Conservation (phyloP, 2,797 vertebrate species). For the Enteromius anoplus region DNA sequence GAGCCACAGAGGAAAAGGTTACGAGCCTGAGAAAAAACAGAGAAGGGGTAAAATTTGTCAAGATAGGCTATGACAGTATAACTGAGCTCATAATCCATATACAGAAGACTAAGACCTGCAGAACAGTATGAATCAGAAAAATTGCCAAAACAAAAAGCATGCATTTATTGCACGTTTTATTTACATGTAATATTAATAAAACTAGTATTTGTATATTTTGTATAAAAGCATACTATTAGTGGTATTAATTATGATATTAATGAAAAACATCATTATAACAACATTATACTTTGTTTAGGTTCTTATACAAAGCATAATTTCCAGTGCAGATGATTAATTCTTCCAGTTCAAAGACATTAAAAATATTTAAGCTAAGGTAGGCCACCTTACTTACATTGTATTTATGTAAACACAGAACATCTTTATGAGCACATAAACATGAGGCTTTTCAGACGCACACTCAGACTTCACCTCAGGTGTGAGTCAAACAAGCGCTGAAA, state of each 20-base stretch:
- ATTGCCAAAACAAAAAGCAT: background rate
- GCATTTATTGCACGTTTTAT: background rate
- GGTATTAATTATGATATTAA: background rate
- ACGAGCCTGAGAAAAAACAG: constrained; percentile 30
- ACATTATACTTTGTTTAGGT: background rate
- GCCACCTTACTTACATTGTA: background rate
- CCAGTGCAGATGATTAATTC: background rate
- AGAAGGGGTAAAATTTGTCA: constrained; percentile 34
- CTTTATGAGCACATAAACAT: background rate
- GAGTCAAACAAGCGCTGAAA: too few species aligned
- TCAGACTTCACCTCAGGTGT: background rate
- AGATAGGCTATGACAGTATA: constrained; percentile 9
- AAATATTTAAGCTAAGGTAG: background rate
- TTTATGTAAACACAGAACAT: background rate
- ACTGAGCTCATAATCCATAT: constrained; percentile 33
- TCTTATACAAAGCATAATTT: background rate
- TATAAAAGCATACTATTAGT: background rate
- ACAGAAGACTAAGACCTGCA: constrained; percentile 6
- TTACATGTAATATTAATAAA: too few species aligned
- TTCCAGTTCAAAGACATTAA: background rate
- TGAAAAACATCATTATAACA: background rate
- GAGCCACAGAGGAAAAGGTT: constrained; percentile 55
- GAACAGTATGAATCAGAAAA: background rate
- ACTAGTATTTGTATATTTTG: background rate
- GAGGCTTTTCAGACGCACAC: background rate